These are phyloP conservation scores for Torymus auratus DNA, from an alignment of 2,888 invertebrate genomes.

Conservation along the genomic window DNA sequence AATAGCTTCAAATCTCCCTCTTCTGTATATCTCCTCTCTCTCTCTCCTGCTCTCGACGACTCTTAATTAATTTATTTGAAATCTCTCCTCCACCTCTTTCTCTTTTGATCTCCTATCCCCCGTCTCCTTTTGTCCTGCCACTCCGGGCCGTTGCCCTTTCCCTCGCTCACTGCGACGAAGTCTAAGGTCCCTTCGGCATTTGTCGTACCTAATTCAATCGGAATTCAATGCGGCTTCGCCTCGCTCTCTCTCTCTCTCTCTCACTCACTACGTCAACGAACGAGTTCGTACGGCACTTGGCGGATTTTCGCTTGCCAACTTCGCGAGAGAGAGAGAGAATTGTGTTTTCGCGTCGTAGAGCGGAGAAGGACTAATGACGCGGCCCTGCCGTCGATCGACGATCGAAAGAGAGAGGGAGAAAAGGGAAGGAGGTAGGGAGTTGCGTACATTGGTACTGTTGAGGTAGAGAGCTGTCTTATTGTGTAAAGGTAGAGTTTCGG, in stretches of 20 bases:
- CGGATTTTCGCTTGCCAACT: conserved; percentile 56
- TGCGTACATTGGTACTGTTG: no score
- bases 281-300: conserved; percentile 54
- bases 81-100: conserved; percentile 49
- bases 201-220: conserved; percentile 59
- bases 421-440: no score
- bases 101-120: conserved; percentile 26
- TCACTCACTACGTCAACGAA: conserved; percentile 50
- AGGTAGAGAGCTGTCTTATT: no score
- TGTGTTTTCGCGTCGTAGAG: conserved; percentile 28
- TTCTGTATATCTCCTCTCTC: neutral
- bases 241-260: conserved; percentile 31
- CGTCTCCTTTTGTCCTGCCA: conserved; percentile 22
- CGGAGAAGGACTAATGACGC: conserved; percentile 58
- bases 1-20: conserved; percentile 3
- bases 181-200: conserved; percentile 55
- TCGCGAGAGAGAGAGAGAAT: conserved; percentile 28
- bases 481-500: no score
- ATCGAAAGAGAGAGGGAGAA: no score
- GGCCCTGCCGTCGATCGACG: no score
- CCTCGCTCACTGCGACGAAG: conserved; percentile 35
- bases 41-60: neutral
- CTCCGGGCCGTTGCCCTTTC: conserved; percentile 44
- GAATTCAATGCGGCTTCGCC: conserved; percentile 55
- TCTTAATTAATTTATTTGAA: conserved; percentile 27